Evolutionary conservation across 2,888 invertebrate genomes (phyloP).

Genomic region (Cantharis nigra): DNA sequence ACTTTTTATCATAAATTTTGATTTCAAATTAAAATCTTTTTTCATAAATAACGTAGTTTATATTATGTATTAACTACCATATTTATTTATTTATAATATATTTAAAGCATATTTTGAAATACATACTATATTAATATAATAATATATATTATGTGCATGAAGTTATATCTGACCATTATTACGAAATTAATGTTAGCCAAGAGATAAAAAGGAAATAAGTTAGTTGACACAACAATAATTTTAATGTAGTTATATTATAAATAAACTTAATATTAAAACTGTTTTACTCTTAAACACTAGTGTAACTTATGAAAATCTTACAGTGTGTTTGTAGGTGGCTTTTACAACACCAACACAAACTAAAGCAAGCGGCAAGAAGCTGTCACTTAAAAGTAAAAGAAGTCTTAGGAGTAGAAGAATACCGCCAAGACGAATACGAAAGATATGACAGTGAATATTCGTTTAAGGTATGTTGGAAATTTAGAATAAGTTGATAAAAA

Average conservation of each 20-base stretch:
- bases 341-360: slow-evolving; percentile 74
- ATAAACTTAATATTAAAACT: neutral
- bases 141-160: neutral
- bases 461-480: slow-evolving; percentile 60
- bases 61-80: no score
- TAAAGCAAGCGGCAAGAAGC: slow-evolving; percentile 56
- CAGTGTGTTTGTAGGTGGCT: slow-evolving; percentile 68
- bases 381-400: slow-evolving; percentile 54
- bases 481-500: no score
- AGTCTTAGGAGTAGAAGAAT: slow-evolving; percentile 43
- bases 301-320: slow-evolving; percentile 32
- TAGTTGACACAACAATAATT: neutral
- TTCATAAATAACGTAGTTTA: no score
- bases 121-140: neutral
- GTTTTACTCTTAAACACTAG: neutral
- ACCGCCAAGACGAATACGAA: slow-evolving; percentile 40
- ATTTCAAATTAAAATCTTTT: no score
- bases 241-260: neutral
- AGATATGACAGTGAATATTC: slow-evolving; percentile 52
- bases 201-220: slow-evolving; percentile 10
- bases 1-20: no score
- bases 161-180: slow-evolving; percentile 12
- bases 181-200: slow-evolving; percentile 9
- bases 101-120: slow-evolving; percentile 17
- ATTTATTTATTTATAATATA: no score